A percentile compares a stretch with the other conserved stretches of the same genome.
These are phyloP conservation scores for Acanthococcus lagerstroemiae DNA, from an alignment of 2,888 invertebrate species.

Conservation along the genomic window DNA sequence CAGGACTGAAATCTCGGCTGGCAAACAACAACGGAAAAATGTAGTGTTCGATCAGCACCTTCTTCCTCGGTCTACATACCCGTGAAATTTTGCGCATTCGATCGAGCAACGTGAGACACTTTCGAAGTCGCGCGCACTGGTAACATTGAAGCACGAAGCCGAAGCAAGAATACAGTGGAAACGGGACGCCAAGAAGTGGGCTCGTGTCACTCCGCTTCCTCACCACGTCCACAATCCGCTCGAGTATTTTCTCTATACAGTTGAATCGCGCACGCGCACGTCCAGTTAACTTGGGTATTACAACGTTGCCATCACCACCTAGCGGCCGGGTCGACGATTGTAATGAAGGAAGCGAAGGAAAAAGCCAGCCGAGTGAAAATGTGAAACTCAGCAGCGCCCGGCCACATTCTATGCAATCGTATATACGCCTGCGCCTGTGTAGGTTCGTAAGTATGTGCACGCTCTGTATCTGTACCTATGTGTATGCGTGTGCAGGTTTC, in stretches of 20 bases:
- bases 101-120: too few species aligned
- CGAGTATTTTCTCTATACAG: too few species aligned
- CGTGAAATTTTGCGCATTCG: too few species aligned
- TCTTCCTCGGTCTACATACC: too few species aligned
- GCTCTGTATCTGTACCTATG: neutral
- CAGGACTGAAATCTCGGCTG: too few species aligned
- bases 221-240: neutral
- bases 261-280: neutral
- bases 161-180: too few species aligned
- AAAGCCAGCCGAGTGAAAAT: slow-evolving; percentile 9
- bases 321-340: neutral
- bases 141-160: too few species aligned
- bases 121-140: too few species aligned
- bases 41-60: too few species aligned
- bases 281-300: slow-evolving; percentile 11
- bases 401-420: slow-evolving; percentile 2
- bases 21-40: too few species aligned
- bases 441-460: too few species aligned
- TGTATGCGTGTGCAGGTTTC: slow-evolving; percentile 3
- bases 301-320: neutral
- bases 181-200: too few species aligned
- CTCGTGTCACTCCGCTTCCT: slow-evolving; percentile 14
- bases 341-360: neutral
- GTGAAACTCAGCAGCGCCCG: slow-evolving; percentile 15
- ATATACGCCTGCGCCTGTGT: neutral